phyloP scores from a whole-genome alignment of 2,113 vertebrate species.

The Phocoena phocoena region DNA sequence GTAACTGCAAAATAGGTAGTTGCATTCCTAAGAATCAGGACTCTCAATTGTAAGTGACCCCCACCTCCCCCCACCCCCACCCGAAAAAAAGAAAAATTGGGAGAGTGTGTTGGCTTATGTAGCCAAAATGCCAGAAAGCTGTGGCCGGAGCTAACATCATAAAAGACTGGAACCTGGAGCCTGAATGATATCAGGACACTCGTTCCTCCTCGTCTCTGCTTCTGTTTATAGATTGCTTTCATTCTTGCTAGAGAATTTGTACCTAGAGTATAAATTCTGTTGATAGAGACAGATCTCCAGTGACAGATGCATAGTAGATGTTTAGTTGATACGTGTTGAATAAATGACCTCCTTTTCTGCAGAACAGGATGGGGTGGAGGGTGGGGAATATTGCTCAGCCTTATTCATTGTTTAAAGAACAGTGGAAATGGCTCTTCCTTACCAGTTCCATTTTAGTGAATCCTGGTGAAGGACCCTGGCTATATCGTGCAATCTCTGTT shows the following conservation, averaged over 20 bases:
- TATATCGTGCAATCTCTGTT: neutral
- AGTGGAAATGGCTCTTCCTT: neutral
- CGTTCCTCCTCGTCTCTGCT: neutral
- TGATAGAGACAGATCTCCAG: neutral
- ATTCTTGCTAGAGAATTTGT: slow-evolving; percentile 14
- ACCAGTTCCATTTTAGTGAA: neutral
- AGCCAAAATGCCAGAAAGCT: neutral
- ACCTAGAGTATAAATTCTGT: neutral
- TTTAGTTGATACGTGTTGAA: neutral
- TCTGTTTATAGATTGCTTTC: neutral
- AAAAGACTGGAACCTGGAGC: neutral
- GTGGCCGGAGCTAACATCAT: neutral
- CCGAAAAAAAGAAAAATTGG: neutral
- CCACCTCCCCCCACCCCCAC: fast-evolving
- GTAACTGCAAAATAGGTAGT: neutral
- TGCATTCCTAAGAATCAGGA: neutral
- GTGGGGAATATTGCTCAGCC: neutral
- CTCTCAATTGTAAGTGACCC: neutral
- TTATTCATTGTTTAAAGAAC: slow-evolving; percentile 1
- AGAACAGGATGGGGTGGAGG: neutral
- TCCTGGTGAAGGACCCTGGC: neutral
- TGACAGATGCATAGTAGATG: neutral
- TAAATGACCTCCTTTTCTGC: neutral
- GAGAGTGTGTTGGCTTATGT: neutral
- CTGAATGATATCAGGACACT: neutral